phyloP scores from a whole-genome alignment of 2,113 vertebrate species.

The Columba janthina region DNA sequence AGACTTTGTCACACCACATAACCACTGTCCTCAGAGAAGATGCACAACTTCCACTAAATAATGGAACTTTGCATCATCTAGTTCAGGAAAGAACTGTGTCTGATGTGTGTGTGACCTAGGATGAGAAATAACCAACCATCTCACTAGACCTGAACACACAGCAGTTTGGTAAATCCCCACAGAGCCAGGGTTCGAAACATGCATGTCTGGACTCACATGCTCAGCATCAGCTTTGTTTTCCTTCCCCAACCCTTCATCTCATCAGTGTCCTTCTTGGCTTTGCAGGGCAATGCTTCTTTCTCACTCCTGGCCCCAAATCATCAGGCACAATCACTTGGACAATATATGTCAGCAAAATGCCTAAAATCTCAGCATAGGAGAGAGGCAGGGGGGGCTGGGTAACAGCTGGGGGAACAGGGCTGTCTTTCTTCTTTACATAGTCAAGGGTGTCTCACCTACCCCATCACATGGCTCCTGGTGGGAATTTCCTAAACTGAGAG shows the following conservation, averaged over 20 bases:
- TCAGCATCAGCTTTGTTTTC: not conserved
- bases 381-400: not conserved
- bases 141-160: not conserved
- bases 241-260: fast-evolving
- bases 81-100: not conserved
- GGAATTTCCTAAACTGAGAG: not conserved
- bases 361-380: not conserved
- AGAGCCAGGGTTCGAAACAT: not conserved
- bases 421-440: not conserved
- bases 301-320: not conserved
- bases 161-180: fast-evolving
- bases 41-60: not conserved
- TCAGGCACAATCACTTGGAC: not conserved
- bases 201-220: not conserved
- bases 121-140: not conserved
- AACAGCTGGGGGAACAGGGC: not conserved
- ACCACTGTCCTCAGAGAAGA: not conserved
- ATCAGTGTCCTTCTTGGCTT: fast-evolving
- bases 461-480: not conserved
- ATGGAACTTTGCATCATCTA: not conserved
- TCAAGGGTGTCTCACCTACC: not conserved
- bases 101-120: fast-evolving
- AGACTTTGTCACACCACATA: not conserved
- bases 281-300: not conserved
- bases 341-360: not conserved